phyloP scores from a whole-genome alignment of 2,113 vertebrate species.

The Regulus satrapa region DNA sequence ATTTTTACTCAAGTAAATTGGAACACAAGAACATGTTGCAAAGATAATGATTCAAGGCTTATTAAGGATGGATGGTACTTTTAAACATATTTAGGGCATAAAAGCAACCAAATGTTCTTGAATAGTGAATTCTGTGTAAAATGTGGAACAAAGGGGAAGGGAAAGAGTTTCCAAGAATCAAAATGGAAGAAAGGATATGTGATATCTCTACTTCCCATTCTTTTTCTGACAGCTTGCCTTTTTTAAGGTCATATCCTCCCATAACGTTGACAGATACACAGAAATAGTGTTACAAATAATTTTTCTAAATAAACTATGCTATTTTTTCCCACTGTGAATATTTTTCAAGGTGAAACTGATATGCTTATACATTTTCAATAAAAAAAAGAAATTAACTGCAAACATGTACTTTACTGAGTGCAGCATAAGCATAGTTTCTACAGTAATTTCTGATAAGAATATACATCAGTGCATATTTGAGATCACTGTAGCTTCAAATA shows the following conservation, averaged over 20 bases:
- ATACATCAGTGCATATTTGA: constrained; percentile 4
- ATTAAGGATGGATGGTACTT: neutral
- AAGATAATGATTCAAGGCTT: neutral
- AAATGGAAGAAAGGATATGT: neutral
- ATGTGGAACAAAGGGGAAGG: neutral
- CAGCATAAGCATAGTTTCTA: neutral
- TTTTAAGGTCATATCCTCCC: neutral
- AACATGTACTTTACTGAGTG: neutral
- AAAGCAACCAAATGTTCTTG: neutral
- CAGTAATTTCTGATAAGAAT: neutral
- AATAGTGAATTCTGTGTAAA: neutral
- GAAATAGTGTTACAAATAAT: neutral
- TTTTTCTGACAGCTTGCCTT: neutral
- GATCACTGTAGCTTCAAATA: constrained; percentile 26
- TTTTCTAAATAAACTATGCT: neutral
- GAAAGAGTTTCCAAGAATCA: neutral
- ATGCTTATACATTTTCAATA: constrained; percentile 9
- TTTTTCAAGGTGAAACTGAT: constrained; percentile 20
- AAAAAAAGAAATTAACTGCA: constrained; percentile 5
- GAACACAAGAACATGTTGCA: neutral
- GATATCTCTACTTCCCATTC: neutral
- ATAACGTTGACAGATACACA: neutral
- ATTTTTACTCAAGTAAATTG: neutral
- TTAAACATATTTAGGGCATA: neutral
- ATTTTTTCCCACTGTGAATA: neutral